Evolutionary conservation across 2,888 invertebrate species (phyloP).

Genomic region (Ptychoptera contaminata): DNA sequence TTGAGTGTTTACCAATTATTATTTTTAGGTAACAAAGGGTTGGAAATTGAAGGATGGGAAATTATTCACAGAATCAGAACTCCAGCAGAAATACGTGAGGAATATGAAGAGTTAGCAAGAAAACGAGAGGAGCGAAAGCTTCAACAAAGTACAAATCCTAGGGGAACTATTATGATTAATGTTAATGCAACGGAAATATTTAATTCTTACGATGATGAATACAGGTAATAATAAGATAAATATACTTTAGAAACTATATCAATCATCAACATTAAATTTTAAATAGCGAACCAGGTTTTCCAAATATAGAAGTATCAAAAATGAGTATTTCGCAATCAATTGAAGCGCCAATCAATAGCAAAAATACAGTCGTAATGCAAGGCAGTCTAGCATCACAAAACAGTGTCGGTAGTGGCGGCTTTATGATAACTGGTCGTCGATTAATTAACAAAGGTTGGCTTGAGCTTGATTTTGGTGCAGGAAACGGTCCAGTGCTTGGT

Average conservation of each 20-base stretch:
- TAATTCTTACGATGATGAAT: constrained; percentile 58
- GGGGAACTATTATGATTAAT: constrained; percentile 70
- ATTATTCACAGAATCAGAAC: constrained; percentile 81
- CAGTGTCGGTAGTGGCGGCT: constrained; percentile 58
- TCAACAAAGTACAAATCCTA: constrained; percentile 83
- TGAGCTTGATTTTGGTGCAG: constrained; percentile 71
- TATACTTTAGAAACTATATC: constrained; percentile 4
- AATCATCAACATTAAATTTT: background rate
- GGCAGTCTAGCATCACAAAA: constrained; percentile 75
- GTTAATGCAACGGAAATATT: constrained; percentile 91
- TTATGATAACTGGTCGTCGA: constrained; percentile 60
- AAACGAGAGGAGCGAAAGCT: constrained; percentile 77
- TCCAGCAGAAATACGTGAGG: constrained; percentile 89
- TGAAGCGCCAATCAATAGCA: constrained; percentile 76
- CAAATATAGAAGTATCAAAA: constrained; percentile 76
- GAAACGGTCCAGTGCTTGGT: constrained; percentile 65
- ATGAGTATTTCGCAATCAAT: constrained; percentile 88
- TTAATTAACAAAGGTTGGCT: constrained; percentile 74
- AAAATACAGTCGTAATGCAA: constrained; percentile 70
- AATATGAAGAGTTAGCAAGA: constrained; percentile 77
- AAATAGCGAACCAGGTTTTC: constrained; percentile 39
- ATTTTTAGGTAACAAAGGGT: constrained; percentile 60
- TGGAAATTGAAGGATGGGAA: constrained; percentile 93
- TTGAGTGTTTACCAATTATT: too few species aligned
- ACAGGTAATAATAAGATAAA: constrained; percentile 31